phyloP scores from a whole-genome alignment of 1,140 invertebrate genomes.

The Gonioctena quinquepunctata region DNA sequence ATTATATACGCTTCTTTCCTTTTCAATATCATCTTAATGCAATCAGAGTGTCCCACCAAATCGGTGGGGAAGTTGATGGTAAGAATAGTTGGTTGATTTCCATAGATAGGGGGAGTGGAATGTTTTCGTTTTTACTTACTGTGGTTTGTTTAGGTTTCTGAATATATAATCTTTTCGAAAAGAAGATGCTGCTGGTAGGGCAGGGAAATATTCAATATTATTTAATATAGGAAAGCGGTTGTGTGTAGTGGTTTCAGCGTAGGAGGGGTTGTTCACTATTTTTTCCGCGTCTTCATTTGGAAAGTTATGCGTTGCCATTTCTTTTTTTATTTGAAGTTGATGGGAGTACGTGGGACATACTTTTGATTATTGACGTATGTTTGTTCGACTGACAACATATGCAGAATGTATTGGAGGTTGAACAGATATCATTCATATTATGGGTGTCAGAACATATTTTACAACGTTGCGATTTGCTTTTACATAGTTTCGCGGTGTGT shows the following conservation, averaged over 20 bases:
- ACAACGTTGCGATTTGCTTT: not conserved
- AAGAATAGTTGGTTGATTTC: not conserved
- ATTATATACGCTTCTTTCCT: not conserved
- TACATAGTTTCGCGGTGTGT: not conserved
- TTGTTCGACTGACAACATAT: not conserved
- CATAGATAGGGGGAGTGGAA: too few relatives aligned
- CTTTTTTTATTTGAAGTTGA: not conserved
- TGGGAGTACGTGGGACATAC: not conserved
- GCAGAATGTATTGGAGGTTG: not conserved
- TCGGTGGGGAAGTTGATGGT: too few relatives aligned
- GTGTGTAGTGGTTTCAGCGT: not conserved
- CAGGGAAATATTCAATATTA: not conserved
- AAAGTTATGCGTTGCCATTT: not conserved
- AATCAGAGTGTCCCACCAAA: not conserved
- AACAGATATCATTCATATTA: not conserved
- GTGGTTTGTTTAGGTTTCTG: too few relatives aligned
- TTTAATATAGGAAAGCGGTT: not conserved
- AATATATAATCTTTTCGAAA: too few relatives aligned
- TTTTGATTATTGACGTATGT: not conserved
- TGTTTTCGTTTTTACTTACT: too few relatives aligned
- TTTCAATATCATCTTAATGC: not conserved
- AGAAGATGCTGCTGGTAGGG: too few relatives aligned
- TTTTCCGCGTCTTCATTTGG: not conserved
- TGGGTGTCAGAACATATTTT: not conserved
- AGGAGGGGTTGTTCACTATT: not conserved